Percentiles rank a stretch among this genome's conserved stretches.
Evolutionary conservation across 2,113 vertebrate genomes (phyloP).

Genomic region (Ibidorhyncha struthersii): DNA sequence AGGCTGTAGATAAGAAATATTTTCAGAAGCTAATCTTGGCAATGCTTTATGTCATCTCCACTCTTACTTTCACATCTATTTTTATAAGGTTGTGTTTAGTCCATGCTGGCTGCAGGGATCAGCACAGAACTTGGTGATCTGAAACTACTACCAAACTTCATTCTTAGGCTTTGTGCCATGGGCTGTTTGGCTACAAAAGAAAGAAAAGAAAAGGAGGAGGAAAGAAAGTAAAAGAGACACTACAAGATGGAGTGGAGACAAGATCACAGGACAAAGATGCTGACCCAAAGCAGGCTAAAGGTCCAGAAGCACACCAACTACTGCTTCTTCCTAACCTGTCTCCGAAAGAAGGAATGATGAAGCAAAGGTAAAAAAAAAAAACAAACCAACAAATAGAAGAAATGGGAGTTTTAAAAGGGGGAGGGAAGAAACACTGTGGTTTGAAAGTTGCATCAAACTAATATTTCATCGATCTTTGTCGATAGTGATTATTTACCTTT

Average conservation of each 20-base stretch:
- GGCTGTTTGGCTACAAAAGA: not conserved
- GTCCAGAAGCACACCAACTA: rapidly evolving
- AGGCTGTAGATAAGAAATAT: not conserved
- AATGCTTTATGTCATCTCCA: not conserved
- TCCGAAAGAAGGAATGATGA: not conserved
- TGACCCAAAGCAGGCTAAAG: not conserved
- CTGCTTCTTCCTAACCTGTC: not conserved
- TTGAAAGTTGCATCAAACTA: not conserved
- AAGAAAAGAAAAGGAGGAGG: no score
- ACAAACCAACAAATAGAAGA: not conserved
- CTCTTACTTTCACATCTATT: not conserved
- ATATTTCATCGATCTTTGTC: not conserved
- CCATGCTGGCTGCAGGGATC: not conserved
- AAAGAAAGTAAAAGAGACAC: no score
- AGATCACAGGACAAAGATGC: not conserved
- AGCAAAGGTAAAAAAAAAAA: not conserved
- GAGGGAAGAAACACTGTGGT: not conserved
- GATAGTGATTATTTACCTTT: not conserved
- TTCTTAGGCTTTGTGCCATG: not conserved
- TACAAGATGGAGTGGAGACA: not conserved
- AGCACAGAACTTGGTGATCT: not conserved
- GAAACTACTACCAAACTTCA: not conserved
- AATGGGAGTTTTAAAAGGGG: not conserved
- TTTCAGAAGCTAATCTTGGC: not conserved
- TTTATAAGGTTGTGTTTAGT: not conserved